Conservation (phyloP, 2,888 invertebrate species). For the Drosophila hamatofila region DNA sequence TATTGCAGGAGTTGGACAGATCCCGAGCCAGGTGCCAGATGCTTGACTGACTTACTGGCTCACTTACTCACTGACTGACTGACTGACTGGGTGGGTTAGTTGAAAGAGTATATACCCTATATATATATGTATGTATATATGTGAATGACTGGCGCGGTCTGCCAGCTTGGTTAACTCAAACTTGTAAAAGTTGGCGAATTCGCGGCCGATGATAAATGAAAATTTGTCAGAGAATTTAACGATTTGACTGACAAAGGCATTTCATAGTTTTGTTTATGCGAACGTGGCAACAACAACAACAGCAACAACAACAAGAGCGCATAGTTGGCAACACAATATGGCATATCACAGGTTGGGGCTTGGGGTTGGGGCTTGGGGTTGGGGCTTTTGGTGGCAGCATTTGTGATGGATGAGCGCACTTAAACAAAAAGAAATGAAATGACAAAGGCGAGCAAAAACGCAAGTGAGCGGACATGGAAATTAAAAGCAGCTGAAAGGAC, state of each 20-base stretch:
- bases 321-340: slow-evolving; percentile 12
- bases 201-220: slow-evolving; percentile 66
- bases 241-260: slow-evolving; percentile 78
- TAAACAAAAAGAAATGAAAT: slow-evolving; percentile 54
- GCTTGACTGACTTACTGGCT: slow-evolving; percentile 47
- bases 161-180: slow-evolving; percentile 45
- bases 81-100: slow-evolving; percentile 20
- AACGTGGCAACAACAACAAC: slow-evolving; percentile 41
- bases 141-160: slow-evolving; percentile 4
- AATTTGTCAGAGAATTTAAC: slow-evolving; percentile 75
- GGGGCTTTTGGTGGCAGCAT: slow-evolving; percentile 15
- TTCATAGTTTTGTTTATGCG: slow-evolving; percentile 76
- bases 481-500: slow-evolving; percentile 60
- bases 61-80: slow-evolving; percentile 21
- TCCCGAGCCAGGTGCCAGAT: slow-evolving; percentile 68
- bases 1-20: slow-evolving; percentile 49
- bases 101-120: slow-evolving; percentile 9
- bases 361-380: background rate
- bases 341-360: slow-evolving; percentile 14
- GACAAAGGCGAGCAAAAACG: slow-evolving; percentile 67
- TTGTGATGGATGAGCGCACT: slow-evolving; percentile 63
- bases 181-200: slow-evolving; percentile 58
- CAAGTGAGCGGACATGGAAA: slow-evolving; percentile 64
- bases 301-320: background rate
- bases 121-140: background rate